These are phyloP conservation scores for Bradypodion pumilum DNA, from an alignment of 2,797 vertebrate genomes.

Conservation along the genomic window DNA sequence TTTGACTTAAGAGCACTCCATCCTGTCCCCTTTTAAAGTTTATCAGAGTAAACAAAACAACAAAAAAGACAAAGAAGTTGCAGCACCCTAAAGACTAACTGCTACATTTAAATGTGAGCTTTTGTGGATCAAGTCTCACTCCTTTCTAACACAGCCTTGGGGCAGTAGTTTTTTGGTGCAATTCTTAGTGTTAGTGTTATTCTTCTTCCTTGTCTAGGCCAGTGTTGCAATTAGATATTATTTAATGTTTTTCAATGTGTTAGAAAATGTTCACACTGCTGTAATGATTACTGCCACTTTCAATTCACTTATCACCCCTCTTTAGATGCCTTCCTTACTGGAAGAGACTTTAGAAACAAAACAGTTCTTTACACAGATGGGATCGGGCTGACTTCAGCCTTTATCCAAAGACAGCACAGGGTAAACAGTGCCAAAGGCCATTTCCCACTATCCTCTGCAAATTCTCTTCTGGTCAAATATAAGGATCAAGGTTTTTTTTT, in stretches of 20 bases:
- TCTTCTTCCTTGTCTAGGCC: too few species aligned
- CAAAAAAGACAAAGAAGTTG: too few species aligned
- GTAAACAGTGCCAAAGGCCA: background rate
- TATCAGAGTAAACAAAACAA: too few species aligned
- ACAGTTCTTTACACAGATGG: background rate
- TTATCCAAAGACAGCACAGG: background rate
- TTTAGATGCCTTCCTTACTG: background rate
- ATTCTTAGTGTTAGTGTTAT: too few species aligned
- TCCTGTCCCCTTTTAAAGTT: too few species aligned
- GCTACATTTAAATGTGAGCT: too few species aligned
- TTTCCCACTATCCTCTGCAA: background rate
- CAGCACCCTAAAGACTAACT: too few species aligned
- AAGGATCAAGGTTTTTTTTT: background rate
- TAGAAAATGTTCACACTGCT: background rate
- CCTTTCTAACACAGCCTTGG: too few species aligned
- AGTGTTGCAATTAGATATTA: background rate
- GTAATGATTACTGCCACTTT: background rate
- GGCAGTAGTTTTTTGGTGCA: too few species aligned
- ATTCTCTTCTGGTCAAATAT: background rate
- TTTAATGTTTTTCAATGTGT: background rate
- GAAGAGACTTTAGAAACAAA: background rate
- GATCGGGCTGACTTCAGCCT: background rate
- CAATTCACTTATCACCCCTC: background rate
- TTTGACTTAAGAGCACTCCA: too few species aligned
- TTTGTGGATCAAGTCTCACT: too few species aligned